Base-by-base conservation (phyloP, 2,113 vertebrate genomes). In the Typhlomys cinereus region DNA sequence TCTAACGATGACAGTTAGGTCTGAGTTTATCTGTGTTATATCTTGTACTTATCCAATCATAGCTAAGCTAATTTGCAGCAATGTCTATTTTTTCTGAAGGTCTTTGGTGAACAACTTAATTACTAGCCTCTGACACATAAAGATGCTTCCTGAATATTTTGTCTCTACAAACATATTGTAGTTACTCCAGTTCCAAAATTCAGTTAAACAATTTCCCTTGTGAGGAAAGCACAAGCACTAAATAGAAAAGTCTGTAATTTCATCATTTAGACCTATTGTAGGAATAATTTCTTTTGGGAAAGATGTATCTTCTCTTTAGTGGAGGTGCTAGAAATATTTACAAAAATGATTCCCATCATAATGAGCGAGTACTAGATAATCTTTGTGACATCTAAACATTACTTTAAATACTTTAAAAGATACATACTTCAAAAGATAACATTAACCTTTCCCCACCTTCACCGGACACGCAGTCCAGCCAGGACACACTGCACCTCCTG, bases 101-200 rank as follows among this genome's bases (percentile, higher is more conserved):
- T 83, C 34, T n/a, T 81, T 41, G 29, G 73, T 84, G 78, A 91
- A 87, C 31, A 31, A 69, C 36, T 59, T 93, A 41, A 48, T 90
- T 69, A 41, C 46, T 82, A 39, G 64, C 79, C 48, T 50, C 39
- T 95, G 50, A 74, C 57, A 67, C 20, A 76, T 64, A 67, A 90
- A 87, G 73, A 69, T 74, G 2, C 59, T 85, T 95, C 46, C 85
- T 66, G 10, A 88, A n/a, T 50, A 66, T 69, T 90, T 46, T 39
- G 20, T 50, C 5, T 90, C 14, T 14, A 71, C 67, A 75, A 64
- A 29, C 21, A 15, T 48, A 46, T 80, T 86, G 50, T 74, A 59
- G 91, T 95, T 92, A 81, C 64, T 88, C 81, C 31, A 50, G 2
- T 90, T 88, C 48, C 36, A 18, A 83, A 62, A 75, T 93, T 75